Conservation (phyloP, 1,140 invertebrate species). For the Kradibia gibbosae region DNA sequence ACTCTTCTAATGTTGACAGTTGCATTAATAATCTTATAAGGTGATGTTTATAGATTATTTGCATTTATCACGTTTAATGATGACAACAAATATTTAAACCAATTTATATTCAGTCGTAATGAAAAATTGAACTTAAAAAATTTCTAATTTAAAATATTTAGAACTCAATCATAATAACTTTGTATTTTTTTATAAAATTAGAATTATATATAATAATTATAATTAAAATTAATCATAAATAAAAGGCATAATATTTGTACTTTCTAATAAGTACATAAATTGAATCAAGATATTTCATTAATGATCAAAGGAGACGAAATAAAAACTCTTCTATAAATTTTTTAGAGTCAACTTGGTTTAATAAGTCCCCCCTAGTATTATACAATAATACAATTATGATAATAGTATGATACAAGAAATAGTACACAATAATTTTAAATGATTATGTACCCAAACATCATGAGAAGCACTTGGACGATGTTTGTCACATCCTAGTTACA, state of each 20-base stretch:
- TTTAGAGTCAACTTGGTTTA: conserved; percentile 55
- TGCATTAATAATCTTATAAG: neutral
- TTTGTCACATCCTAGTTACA: conserved; percentile 46
- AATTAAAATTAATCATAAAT: too few species aligned
- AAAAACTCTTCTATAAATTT: neutral
- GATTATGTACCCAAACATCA: conserved; percentile 53
- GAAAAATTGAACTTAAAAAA: neutral
- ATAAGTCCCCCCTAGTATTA: conserved; percentile 52
- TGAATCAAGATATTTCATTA: neutral
- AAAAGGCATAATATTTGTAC: conserved; percentile 9
- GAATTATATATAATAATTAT: neutral
- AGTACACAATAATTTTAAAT: conserved; percentile 52
- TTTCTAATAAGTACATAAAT: conserved; percentile 18
- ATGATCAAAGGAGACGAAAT: conserved; percentile 17
- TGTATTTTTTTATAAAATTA: neutral
- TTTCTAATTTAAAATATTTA: neutral
- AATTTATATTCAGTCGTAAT: neutral
- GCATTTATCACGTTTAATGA: too few species aligned
- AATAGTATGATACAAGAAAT: conserved; percentile 52
- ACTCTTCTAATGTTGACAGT: neutral
- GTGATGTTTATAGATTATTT: too few species aligned
- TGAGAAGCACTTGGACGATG: conserved; percentile 52
- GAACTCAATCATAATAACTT: neutral
- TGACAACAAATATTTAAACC: too few species aligned
- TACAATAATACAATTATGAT: conserved; percentile 51